Percentiles rank a stretch among this genome's conserved stretches.
phyloP scores from a whole-genome alignment of 2,113 vertebrate species.

The Empidonax traillii region DNA sequence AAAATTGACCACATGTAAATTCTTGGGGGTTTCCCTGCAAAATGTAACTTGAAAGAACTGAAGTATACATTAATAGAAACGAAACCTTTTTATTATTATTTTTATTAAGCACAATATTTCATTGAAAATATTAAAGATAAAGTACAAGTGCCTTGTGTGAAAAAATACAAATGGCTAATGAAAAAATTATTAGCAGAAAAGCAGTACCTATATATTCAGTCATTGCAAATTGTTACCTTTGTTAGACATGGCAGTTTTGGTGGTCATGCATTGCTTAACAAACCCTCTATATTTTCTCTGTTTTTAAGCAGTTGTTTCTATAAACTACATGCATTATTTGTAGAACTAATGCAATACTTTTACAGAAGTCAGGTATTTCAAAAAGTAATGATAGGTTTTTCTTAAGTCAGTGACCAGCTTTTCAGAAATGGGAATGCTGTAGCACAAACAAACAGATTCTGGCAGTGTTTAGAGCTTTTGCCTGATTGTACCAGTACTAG shows the following conservation, averaged over 20 bases:
- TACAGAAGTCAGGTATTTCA: not conserved
- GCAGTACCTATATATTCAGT: not conserved
- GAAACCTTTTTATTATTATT: slow-evolving; percentile 37
- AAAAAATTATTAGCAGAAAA: not conserved
- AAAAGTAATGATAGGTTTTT: not conserved
- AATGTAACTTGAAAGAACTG: slow-evolving; percentile 57
- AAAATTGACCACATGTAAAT: slow-evolving; percentile 74
- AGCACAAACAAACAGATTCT: not conserved
- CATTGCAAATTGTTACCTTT: not conserved
- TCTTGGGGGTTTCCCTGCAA: slow-evolving; percentile 67
- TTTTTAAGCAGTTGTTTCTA: not conserved
- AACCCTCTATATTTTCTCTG: not conserved
- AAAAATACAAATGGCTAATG: not conserved
- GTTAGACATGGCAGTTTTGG: not conserved
- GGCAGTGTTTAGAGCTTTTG: not conserved
- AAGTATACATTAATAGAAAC: slow-evolving; percentile 64
- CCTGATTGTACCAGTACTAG: accelerated
- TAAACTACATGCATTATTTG: not conserved
- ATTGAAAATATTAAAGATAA: slow-evolving; percentile 5
- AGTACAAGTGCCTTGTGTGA: not conserved
- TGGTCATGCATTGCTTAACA: not conserved
- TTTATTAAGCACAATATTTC: slow-evolving; percentile 21
- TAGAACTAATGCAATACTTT: not conserved
- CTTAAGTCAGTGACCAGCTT: not conserved
- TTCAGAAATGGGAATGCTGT: not conserved